Evolutionary conservation across 2,797 vertebrate genomes (phyloP).

Genomic region (Acomys russatus): DNA sequence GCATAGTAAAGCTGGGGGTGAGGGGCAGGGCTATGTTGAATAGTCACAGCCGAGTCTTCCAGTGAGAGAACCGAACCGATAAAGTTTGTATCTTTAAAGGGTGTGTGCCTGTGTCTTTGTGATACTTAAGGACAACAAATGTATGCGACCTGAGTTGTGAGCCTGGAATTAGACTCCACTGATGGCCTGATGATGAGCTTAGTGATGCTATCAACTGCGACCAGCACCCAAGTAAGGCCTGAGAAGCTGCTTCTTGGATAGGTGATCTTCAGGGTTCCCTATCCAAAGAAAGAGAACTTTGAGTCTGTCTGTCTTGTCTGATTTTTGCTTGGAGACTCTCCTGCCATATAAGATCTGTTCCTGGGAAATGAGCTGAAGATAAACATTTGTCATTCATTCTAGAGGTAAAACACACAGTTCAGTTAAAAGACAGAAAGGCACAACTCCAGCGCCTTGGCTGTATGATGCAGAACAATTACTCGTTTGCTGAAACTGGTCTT

Average conservation of each 20-base stretch:
- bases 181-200: conserved; percentile 61
- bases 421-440: background rate
- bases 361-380: conserved; percentile 39
- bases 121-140: conserved; percentile 58
- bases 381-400: conserved; percentile 57
- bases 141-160: conserved; percentile 55
- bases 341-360: background rate
- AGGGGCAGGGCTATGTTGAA: conserved; percentile 75
- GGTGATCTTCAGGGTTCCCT: conserved; percentile 38
- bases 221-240: background rate
- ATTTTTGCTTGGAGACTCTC: conserved; percentile 6
- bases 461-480: background rate
- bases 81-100: background rate
- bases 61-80: conserved; percentile 23
- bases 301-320: conserved; percentile 2
- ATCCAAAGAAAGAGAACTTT: conserved; percentile 40
- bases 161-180: conserved; percentile 49
- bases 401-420: conserved; percentile 1
- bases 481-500: background rate
- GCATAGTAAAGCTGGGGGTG: conserved; percentile 72
- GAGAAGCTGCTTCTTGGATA: background rate
- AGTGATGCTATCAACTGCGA: conserved; percentile 75
- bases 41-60: conserved; percentile 74
- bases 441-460: background rate
- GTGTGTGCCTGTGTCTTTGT: conserved; percentile 74